Conservation (phyloP, 2,888 invertebrate genomes). For the Tenthredo scrophulariae region DNA sequence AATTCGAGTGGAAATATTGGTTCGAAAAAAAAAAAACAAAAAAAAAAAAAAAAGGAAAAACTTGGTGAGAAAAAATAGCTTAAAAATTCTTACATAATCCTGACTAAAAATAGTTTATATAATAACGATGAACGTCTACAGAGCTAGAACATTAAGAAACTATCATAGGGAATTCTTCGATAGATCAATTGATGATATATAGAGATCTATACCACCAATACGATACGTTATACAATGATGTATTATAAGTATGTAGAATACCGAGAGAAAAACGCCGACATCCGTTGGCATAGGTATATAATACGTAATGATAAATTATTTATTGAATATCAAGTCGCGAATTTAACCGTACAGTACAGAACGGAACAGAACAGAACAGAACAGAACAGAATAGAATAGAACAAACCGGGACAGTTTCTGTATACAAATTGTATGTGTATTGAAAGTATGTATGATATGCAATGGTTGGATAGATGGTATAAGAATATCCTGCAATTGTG, state of each 20-base stretch:
- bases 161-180: not conserved
- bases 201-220: not conserved
- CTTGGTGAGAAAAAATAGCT: not conserved
- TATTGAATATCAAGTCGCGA: not conserved
- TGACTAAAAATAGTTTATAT: conserved; percentile 18
- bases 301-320: not conserved
- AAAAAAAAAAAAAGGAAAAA: not conserved
- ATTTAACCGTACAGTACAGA: not conserved
- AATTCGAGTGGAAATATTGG: not conserved
- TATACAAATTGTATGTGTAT: not conserved
- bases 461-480: not conserved
- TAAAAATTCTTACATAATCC: not conserved
- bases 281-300: conserved; percentile 21
- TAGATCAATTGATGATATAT: not conserved
- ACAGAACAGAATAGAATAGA: not conserved
- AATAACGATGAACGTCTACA: not conserved
- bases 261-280: not conserved
- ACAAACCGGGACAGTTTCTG: not conserved
- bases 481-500: conserved; percentile 23
- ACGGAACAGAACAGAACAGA: not conserved
- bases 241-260: not conserved
- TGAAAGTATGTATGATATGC: not conserved
- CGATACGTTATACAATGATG: not conserved
- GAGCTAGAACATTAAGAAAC: not conserved
- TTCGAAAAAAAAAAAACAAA: not conserved